Conservation (phyloP, 2,113 vertebrate species). For the Oryzias woworae region DNA sequence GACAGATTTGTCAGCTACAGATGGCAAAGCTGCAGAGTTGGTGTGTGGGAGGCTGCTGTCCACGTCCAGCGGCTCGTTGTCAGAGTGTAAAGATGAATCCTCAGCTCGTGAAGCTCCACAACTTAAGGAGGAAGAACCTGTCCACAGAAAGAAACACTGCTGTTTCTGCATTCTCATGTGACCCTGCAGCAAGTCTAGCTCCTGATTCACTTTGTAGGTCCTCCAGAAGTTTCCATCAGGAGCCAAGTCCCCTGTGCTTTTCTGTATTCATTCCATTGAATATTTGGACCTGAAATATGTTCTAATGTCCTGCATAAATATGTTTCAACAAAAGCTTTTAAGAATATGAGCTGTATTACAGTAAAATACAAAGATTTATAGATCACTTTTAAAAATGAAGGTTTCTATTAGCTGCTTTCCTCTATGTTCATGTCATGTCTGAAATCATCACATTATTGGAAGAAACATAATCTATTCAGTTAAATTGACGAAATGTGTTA, state of each 20-base stretch:
- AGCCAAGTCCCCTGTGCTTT: neutral
- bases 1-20: constrained; percentile 86
- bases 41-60: constrained; percentile 87
- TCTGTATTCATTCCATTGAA: constrained; percentile 1
- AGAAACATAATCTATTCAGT: too few relatives aligned
- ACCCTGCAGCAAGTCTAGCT: constrained; percentile 13
- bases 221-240: neutral
- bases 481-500: too few relatives aligned
- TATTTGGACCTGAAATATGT: neutral
- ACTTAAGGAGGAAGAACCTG: constrained; percentile 6
- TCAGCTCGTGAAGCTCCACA: constrained; percentile 12
- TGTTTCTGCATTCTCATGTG: constrained; percentile 69
- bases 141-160: constrained; percentile 39
- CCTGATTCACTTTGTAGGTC: too few relatives aligned
- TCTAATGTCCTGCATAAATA: neutral
- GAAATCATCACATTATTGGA: too few relatives aligned
- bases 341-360: too few relatives aligned
- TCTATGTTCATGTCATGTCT: too few relatives aligned
- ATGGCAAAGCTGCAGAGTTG: constrained; percentile 89
- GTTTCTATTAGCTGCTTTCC: too few relatives aligned
- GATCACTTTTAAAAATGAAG: too few relatives aligned
- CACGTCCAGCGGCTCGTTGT: constrained; percentile 85
- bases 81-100: constrained; percentile 58
- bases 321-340: too few relatives aligned
- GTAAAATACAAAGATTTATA: too few relatives aligned